Conservation (phyloP, 2,797 vertebrate genomes). For the Semotilus atromaculatus region DNA sequence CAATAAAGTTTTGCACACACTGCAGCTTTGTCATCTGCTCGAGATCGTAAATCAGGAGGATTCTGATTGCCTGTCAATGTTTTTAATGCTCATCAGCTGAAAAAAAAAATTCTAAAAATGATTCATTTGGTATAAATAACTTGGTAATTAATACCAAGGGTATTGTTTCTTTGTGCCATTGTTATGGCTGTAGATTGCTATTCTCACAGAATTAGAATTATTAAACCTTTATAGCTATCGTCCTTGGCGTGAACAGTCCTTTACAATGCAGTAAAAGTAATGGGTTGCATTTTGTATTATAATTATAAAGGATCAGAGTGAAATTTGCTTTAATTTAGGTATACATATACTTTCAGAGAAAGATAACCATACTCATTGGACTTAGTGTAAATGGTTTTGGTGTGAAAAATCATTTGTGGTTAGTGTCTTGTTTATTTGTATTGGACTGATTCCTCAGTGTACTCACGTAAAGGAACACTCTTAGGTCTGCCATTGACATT, state of each 20-base stretch:
- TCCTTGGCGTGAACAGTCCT: not conserved
- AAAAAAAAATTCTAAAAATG: not conserved
- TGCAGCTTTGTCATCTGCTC: not conserved
- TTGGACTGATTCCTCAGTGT: conserved; percentile 3
- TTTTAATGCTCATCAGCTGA: not conserved
- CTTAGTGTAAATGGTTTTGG: not conserved
- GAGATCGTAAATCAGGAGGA: not conserved
- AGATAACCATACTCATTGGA: not conserved
- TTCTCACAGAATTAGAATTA: not conserved
- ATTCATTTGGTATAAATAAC: too few species aligned
- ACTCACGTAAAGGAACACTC: conserved; percentile 91
- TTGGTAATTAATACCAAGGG: too few species aligned
- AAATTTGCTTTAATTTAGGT: not conserved
- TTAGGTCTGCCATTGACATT: conserved; percentile 80
- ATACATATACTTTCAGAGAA: not conserved
- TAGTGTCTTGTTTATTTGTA: not conserved
- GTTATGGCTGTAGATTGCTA: not conserved
- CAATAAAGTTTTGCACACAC: too few species aligned
- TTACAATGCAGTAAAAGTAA: not conserved
- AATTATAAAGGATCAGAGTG: not conserved
- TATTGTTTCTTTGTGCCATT: too few species aligned
- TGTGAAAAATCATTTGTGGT: not conserved
- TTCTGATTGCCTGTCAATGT: not conserved
- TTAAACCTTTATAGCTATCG: not conserved
- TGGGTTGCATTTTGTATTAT: not conserved